Conservation (phyloP, 2,113 vertebrate species). For the Psittacula cyanocephala region DNA sequence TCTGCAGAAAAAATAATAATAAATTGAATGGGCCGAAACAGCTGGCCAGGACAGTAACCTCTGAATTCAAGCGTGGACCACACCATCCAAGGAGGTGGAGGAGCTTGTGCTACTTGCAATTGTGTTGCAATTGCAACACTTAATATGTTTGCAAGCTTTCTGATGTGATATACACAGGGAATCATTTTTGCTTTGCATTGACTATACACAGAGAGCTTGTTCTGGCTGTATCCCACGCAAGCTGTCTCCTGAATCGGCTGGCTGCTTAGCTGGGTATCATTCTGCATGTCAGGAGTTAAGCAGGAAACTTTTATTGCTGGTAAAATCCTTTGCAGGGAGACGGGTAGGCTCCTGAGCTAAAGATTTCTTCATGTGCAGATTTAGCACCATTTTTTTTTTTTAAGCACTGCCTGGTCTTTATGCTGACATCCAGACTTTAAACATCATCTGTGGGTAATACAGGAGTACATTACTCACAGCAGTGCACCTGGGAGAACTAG, state of each 20-base stretch:
- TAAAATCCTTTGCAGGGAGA: background rate
- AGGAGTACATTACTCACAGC: background rate
- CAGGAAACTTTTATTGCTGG: background rate
- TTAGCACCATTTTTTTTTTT: background rate
- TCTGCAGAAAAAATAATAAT: background rate
- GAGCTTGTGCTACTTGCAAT: background rate
- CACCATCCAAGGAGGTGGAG: accelerated
- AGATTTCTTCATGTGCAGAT: background rate
- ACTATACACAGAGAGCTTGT: background rate
- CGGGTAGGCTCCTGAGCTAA: background rate
- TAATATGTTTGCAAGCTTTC: background rate
- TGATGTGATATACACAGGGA: background rate
- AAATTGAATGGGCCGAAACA: background rate
- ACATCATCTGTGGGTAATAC: background rate
- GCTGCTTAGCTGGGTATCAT: background rate
- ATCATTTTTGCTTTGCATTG: background rate
- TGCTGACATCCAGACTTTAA: background rate
- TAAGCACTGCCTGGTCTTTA: background rate
- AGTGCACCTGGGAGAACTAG: background rate
- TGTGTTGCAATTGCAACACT: background rate
- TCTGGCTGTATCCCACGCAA: background rate
- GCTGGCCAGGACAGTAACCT: background rate
- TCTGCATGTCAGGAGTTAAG: background rate
- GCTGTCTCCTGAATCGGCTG: background rate
- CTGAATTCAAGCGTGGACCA: background rate